Conservation (phyloP, 2,888 invertebrate species). For the Eupeodes luniger region DNA sequence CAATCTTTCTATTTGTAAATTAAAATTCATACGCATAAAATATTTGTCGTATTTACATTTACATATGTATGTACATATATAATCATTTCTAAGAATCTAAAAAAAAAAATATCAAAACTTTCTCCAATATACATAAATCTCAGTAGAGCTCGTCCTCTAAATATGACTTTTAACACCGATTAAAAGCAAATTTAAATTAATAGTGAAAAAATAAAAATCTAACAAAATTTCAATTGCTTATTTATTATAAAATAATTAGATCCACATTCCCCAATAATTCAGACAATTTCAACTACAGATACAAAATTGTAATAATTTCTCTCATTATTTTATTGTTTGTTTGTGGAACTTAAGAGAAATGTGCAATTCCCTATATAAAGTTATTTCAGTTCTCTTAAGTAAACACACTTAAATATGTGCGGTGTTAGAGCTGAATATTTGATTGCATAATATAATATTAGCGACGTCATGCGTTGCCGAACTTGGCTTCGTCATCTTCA, state of each 20-base stretch:
- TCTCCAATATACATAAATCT: background rate
- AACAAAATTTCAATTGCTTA: too few relatives aligned
- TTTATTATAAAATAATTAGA: too few relatives aligned
- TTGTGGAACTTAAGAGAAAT: conserved; percentile 30
- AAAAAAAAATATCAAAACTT: conserved; percentile 14
- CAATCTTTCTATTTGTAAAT: too few relatives aligned
- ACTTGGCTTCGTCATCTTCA: conserved; percentile 11
- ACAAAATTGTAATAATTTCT: too few relatives aligned
- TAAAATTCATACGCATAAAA: background rate
- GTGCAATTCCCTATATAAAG: background rate
- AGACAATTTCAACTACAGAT: too few relatives aligned
- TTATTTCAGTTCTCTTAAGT: conserved; percentile 9
- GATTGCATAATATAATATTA: conserved; percentile 19
- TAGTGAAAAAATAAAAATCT: too few relatives aligned
- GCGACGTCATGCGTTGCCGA: conserved; percentile 31
- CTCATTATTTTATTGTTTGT: background rate
- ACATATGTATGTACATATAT: background rate
- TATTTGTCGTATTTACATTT: conserved; percentile 14
- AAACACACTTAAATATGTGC: background rate
- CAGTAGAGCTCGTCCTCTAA: background rate
- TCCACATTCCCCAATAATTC: too few relatives aligned
- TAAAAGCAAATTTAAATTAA: background rate
- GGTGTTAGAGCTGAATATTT: background rate
- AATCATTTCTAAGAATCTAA: conserved; percentile 6
- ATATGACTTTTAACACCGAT: background rate